phyloP scores from a whole-genome alignment of 2,888 invertebrate species.

The Drosophila colorata region DNA sequence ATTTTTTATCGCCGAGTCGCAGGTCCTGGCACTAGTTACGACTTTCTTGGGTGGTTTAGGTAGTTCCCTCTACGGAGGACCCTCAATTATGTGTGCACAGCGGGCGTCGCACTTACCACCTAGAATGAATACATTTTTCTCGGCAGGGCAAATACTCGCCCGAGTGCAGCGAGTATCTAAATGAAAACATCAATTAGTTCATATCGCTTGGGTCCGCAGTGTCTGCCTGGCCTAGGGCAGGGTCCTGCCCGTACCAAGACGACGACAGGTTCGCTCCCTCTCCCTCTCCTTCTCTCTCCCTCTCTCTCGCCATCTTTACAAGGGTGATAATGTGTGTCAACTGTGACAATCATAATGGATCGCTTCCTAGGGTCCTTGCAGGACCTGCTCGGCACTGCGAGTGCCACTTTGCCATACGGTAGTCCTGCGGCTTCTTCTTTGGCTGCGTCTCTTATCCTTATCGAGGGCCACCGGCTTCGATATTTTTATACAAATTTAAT shows the following conservation, averaged over 20 bases:
- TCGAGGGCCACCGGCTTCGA: constrained; percentile 77
- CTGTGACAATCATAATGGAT: constrained; percentile 82
- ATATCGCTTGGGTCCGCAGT: constrained; percentile 47
- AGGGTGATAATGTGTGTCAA: constrained; percentile 79
- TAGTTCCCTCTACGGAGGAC: constrained; percentile 31
- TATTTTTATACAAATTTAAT: constrained; percentile 80
- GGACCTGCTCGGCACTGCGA: constrained; percentile 33
- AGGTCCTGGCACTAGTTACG: constrained; percentile 57
- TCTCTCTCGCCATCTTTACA: constrained; percentile 34
- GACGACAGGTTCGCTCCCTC: constrained; percentile 67
- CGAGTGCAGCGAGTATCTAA: constrained; percentile 49
- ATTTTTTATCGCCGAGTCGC: constrained; percentile 15
- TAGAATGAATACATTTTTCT: constrained; percentile 73
- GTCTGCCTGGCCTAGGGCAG: constrained; percentile 5
- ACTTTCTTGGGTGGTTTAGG: constrained; percentile 53
- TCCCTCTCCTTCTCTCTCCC: not conserved
- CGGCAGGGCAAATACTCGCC: constrained; percentile 12
- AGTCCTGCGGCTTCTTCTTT: constrained; percentile 70
- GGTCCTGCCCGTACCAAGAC: constrained; percentile 25
- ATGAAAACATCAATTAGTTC: constrained; percentile 82
- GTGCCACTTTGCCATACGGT: constrained; percentile 70
- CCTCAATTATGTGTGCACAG: constrained; percentile 83
- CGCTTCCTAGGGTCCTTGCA: constrained; percentile 43
- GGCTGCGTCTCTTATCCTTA: constrained; percentile 17
- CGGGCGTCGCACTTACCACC: constrained; percentile 84